Conservation (phyloP, 2,797 vertebrate species). For the Sternarchorhynchus goeldii region DNA sequence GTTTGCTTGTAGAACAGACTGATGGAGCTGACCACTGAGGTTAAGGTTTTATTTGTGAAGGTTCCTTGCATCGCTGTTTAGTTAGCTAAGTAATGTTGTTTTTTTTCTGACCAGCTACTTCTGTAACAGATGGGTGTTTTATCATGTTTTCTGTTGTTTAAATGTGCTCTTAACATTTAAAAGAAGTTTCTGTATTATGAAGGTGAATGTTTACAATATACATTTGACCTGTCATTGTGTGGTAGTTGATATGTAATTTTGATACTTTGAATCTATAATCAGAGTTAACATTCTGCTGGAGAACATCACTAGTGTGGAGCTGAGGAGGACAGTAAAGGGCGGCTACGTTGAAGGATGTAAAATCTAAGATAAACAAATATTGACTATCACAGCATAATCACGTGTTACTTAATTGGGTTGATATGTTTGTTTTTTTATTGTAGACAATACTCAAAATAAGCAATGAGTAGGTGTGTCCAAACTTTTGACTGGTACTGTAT, state of each 20-base stretch:
- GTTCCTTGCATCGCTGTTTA: neutral
- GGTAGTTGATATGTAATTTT: neutral
- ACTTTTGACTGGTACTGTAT: neutral
- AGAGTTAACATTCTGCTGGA: neutral
- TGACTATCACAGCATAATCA: too few species aligned
- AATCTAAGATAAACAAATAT: too few species aligned
- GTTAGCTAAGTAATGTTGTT: constrained; percentile 13
- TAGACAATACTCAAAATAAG: too few species aligned
- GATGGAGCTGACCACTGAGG: constrained; percentile 23
- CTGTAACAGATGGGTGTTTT: constrained; percentile 25
- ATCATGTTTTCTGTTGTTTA: constrained; percentile 8
- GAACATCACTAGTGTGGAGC: too few species aligned
- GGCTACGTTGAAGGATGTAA: too few species aligned
- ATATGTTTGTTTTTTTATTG: too few species aligned
- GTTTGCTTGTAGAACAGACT: neutral
- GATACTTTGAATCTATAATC: neutral
- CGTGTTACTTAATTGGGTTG: too few species aligned
- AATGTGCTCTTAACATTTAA: constrained; percentile 8
- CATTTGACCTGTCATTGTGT: neutral
- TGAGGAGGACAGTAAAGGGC: too few species aligned
- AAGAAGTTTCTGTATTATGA: constrained; percentile 23
- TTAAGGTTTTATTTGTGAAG: constrained; percentile 16
- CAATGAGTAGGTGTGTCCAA: too few species aligned
- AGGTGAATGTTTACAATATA: constrained; percentile 31
- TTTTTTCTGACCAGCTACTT: constrained; percentile 6